phyloP scores from a whole-genome alignment of 2,113 vertebrate species.

The Chroicocephalus ridibundus region DNA sequence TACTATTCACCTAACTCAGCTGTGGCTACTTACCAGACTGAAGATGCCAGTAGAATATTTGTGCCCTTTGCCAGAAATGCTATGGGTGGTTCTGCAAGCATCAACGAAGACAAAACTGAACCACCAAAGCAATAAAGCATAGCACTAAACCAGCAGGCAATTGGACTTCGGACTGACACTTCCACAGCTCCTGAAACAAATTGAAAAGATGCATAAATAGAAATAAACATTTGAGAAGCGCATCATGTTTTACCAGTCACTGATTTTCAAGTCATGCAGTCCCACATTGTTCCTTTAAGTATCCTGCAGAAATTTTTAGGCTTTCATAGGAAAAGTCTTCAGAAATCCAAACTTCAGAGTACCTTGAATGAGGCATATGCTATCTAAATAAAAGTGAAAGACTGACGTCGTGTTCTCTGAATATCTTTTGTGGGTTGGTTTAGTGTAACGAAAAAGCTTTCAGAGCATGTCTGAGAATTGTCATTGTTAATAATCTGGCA shows the following conservation, averaged over 20 bases:
- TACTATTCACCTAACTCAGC: background rate
- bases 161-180: conserved; percentile 83
- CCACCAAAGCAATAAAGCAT: conserved; percentile 97
- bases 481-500: background rate
- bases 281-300: background rate
- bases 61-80: conserved; percentile 85
- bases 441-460: background rate
- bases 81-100: conserved; percentile 90
- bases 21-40: conserved; percentile 86
- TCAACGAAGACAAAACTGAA: conserved; percentile 86
- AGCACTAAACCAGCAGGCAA: conserved; percentile 96
- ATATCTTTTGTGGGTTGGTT: background rate
- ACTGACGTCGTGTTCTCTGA: background rate
- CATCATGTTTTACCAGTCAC: background rate
- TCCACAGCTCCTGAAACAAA: conserved; percentile 79
- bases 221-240: background rate
- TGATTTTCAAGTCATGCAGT: background rate
- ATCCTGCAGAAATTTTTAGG: background rate
- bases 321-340: background rate
- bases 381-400: background rate
- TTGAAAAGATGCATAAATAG: background rate
- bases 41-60: conserved; percentile 85
- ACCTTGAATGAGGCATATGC: background rate
- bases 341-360: background rate
- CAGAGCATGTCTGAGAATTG: background rate